Conservation (phyloP, 2,888 invertebrate genomes). For the Leucophenga montana region DNA sequence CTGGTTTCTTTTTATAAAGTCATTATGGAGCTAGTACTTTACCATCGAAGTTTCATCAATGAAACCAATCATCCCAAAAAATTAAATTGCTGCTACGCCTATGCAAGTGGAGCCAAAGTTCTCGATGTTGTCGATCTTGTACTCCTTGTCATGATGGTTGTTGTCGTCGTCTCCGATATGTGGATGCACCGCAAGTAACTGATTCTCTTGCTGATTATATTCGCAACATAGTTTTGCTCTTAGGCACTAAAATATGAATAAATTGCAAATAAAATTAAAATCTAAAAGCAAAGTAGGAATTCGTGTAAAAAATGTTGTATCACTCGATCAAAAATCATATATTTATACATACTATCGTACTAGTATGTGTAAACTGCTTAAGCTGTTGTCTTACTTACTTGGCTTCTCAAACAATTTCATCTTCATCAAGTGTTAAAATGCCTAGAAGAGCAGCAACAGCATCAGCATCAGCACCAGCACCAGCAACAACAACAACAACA, state of each 20-base stretch:
- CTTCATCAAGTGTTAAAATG: too few species aligned
- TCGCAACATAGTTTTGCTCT: slow-evolving; percentile 63
- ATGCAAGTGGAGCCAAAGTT: slow-evolving; percentile 37
- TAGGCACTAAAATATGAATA: slow-evolving; percentile 46
- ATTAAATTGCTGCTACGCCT: slow-evolving; percentile 37
- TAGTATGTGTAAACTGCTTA: too few species aligned
- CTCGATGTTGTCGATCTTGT: slow-evolving; percentile 54
- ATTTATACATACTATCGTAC: too few species aligned
- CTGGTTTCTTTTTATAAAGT: too few species aligned
- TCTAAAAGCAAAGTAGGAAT: slow-evolving; percentile 33
- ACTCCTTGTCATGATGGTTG: neutral
- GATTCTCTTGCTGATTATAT: slow-evolving; percentile 48
- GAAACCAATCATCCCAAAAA: too few species aligned
- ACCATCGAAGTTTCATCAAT: neutral
- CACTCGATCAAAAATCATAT: slow-evolving; percentile 32
- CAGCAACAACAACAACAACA: too few species aligned
- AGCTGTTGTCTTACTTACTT: too few species aligned
- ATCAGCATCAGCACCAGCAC: too few species aligned
- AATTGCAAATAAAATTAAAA: slow-evolving; percentile 7
- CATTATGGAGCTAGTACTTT: too few species aligned
- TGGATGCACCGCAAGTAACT: slow-evolving; percentile 46
- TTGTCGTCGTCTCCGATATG: slow-evolving; percentile 33
- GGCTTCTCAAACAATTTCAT: too few species aligned
- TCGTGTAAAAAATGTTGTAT: slow-evolving; percentile 57
- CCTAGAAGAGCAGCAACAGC: too few species aligned